These are phyloP conservation scores for Gymnarchus niloticus DNA, from an alignment of 2,113 vertebrate genomes.

Conservation along the genomic window DNA sequence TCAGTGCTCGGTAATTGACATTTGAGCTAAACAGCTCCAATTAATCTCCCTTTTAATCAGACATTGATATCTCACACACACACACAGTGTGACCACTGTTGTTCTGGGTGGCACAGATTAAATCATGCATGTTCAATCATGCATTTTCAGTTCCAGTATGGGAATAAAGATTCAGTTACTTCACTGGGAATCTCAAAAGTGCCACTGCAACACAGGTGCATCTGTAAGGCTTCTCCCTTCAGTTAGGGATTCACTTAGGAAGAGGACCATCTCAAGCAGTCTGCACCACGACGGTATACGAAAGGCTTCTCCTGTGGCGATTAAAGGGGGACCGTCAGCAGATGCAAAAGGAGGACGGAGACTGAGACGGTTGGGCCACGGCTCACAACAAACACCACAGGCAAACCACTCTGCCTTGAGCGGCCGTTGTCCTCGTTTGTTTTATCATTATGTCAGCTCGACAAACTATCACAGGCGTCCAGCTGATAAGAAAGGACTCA, in stretches of 20 bases:
- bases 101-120: neutral
- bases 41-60: neutral
- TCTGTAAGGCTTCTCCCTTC: neutral
- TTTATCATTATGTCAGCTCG: conserved; percentile 13
- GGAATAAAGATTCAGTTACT: neutral
- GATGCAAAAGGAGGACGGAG: neutral
- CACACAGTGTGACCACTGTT: neutral
- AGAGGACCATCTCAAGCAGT: neutral
- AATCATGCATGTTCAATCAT: neutral
- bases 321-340: neutral
- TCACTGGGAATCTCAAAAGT: neutral
- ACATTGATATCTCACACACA: neutral
- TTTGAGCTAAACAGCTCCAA: neutral
- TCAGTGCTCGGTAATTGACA: neutral
- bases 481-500: neutral
- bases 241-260: neutral
- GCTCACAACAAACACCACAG: neutral
- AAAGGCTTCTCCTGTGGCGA: neutral
- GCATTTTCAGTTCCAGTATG: neutral
- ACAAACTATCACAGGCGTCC: conserved; percentile 3
- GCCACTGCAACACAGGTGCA: neutral
- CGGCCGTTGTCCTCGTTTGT: neutral
- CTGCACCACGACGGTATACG: neutral
- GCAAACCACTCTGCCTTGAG: neutral
- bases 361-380: neutral